Evolutionary conservation across 2,113 vertebrate species (phyloP).

Genomic region (Cynoglossus semilaevis): DNA sequence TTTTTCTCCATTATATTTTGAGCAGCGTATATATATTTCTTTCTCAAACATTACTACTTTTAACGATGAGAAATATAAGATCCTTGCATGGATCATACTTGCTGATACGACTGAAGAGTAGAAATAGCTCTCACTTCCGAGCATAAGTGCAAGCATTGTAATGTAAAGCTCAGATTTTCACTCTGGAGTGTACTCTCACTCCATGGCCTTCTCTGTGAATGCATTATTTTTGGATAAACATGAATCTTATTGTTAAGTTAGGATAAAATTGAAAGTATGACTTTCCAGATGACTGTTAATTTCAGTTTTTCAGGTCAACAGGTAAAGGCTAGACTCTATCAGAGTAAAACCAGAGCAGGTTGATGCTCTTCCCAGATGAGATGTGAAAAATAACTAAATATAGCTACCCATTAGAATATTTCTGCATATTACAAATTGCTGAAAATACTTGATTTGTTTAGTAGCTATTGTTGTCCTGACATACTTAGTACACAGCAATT

Average conservation of each 20-base stretch:
- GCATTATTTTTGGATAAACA: too few species aligned
- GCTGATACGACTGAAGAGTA: slow-evolving; percentile 15
- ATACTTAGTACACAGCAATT: too few species aligned
- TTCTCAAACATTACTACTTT: background rate
- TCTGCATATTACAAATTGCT: too few species aligned
- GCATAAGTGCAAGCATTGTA: slow-evolving; percentile 5
- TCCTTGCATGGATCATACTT: slow-evolving; percentile 12
- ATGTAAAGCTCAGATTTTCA: slow-evolving; percentile 26
- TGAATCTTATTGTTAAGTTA: too few species aligned
- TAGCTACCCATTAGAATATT: too few species aligned
- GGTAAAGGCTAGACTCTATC: slow-evolving; percentile 24
- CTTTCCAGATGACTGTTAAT: slow-evolving; percentile 17
- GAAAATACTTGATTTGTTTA: too few species aligned
- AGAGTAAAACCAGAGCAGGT: slow-evolving; percentile 1
- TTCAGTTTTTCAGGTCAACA: slow-evolving; percentile 34
- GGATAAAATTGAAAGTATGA: background rate
- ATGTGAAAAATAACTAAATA: too few species aligned
- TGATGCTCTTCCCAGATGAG: slow-evolving; percentile 5
- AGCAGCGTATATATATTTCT: background rate
- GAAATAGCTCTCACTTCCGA: slow-evolving; percentile 6
- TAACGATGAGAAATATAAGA: background rate
- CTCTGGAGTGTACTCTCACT: slow-evolving; percentile 7
- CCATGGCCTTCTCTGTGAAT: too few species aligned
- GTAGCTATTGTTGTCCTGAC: background rate
- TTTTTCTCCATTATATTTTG: background rate